Percentiles rank a stretch among this genome's conserved stretches.
Conservation (phyloP, 1,140 invertebrate species). For the Cylas formicarius region DNA sequence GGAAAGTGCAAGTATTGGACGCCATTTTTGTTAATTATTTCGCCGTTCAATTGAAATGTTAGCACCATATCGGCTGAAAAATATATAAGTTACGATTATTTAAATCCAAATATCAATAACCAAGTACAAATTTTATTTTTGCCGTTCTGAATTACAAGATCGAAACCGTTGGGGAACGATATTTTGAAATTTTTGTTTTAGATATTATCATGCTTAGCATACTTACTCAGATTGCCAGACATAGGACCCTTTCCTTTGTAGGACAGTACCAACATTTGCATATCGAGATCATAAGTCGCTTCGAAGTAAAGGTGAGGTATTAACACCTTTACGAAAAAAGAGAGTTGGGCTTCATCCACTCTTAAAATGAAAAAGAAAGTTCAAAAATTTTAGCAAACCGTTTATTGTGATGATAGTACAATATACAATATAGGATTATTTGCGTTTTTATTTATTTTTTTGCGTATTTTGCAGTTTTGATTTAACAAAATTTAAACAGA, state of each 20-base stretch:
- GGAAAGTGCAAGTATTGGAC: no score
- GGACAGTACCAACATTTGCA: slow-evolving; percentile 50
- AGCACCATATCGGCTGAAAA: no score
- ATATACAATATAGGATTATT: not conserved
- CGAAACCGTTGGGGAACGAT: no score
- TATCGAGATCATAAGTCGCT: slow-evolving; percentile 50
- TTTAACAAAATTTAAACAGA: not conserved
- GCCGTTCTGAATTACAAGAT: no score
- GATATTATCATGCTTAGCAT: no score
- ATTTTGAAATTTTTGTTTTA: no score
- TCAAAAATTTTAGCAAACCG: not conserved
- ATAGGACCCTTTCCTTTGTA: slow-evolving; percentile 56
- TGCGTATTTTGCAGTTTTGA: not conserved
- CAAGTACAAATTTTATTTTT: no score
- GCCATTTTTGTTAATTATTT: no score
- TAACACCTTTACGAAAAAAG: slow-evolving; percentile 39
- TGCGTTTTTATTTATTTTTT: not conserved
- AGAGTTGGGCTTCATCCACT: slow-evolving; percentile 46
- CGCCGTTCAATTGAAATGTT: no score
- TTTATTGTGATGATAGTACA: not conserved
- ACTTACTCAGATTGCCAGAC: slow-evolving; percentile 60
- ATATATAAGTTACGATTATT: no score
- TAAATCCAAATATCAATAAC: no score
- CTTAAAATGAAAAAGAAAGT: slow-evolving; percentile 35
- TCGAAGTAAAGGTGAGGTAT: slow-evolving; percentile 47